Conservation (phyloP, 2,888 invertebrate genomes). For the Drosophila kuntzei region DNA sequence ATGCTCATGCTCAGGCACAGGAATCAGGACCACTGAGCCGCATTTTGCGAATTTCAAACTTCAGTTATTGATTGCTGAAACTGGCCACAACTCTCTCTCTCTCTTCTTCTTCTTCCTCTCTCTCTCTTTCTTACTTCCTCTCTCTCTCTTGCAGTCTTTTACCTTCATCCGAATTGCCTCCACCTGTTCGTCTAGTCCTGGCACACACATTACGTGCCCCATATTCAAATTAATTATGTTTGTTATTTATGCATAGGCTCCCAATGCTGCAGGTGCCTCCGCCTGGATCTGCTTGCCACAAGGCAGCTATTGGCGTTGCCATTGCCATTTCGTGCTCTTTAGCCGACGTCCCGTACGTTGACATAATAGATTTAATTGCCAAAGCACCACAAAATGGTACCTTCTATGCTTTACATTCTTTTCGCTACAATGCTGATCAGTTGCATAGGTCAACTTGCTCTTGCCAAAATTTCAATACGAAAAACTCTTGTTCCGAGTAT, state of each 20-base stretch:
- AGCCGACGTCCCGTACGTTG: conserved; percentile 28
- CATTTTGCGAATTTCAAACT: conserved; percentile 56
- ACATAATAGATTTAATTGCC: conserved; percentile 45
- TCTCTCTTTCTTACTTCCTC: background rate
- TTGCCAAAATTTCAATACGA: too few relatives aligned
- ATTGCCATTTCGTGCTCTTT: conserved; percentile 45
- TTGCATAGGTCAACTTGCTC: background rate
- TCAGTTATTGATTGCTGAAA: conserved; percentile 66
- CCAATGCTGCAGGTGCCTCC: conserved; percentile 18
- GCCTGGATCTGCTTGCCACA: conserved; percentile 19
- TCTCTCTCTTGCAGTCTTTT: background rate
- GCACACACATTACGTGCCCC: conserved; percentile 47
- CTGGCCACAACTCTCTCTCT: conserved; percentile 11
- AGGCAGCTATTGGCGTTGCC: conserved; percentile 35
- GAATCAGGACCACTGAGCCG: conserved; percentile 26
- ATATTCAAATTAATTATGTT: conserved; percentile 79
- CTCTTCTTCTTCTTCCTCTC: conserved; percentile 2
- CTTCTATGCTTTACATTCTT: conserved; percentile 1
- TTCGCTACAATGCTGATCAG: conserved; percentile 4
- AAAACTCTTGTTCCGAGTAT: too few relatives aligned
- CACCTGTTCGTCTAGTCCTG: conserved; percentile 16
- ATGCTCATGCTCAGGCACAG: background rate
- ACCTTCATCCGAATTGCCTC: background rate
- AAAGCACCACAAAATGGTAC: conserved; percentile 23
- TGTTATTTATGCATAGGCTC: conserved; percentile 74